Conservation (phyloP, 2,113 vertebrate species). For the Colossoma macropomum region DNA sequence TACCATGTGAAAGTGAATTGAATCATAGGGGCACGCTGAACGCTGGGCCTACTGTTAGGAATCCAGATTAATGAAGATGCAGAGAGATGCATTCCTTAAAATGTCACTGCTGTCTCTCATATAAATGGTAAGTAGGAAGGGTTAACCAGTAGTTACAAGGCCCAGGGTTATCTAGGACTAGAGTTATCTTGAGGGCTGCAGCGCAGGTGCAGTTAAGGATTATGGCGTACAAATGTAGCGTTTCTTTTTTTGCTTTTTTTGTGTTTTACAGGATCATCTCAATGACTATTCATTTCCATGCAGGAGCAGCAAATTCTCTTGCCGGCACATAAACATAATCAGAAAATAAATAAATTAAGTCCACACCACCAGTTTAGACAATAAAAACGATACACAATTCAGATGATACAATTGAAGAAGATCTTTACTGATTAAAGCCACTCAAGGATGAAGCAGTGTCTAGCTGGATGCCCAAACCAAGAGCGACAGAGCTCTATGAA, state of each 20-base stretch:
- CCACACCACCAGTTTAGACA: constrained; percentile 56
- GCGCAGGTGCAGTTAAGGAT: constrained; percentile 33
- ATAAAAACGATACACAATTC: constrained; percentile 55
- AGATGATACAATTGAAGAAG: constrained; percentile 50
- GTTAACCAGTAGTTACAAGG: constrained; percentile 11
- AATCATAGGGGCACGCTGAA: neutral
- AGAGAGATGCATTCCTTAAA: neutral
- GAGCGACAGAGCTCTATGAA: constrained; percentile 36
- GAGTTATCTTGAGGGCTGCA: neutral
- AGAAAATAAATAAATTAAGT: constrained; percentile 64
- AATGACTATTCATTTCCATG: constrained; percentile 1
- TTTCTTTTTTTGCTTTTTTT: neutral
- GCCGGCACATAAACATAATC: constrained; percentile 23
- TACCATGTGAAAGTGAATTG: constrained; percentile 6
- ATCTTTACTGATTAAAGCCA: constrained; percentile 60
- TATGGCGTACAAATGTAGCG: neutral
- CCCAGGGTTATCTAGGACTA: constrained; percentile 10
- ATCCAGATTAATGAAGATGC: neutral
- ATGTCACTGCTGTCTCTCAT: neutral
- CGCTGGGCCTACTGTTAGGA: neutral
- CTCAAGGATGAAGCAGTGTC: constrained; percentile 34
- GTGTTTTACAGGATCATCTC: neutral
- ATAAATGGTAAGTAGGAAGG: constrained; percentile 12
- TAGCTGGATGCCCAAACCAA: constrained; percentile 35
- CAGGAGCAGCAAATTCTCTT: constrained; percentile 35